Conservation (phyloP, 2,888 invertebrate species). For the Stegophylla sp. region DNA sequence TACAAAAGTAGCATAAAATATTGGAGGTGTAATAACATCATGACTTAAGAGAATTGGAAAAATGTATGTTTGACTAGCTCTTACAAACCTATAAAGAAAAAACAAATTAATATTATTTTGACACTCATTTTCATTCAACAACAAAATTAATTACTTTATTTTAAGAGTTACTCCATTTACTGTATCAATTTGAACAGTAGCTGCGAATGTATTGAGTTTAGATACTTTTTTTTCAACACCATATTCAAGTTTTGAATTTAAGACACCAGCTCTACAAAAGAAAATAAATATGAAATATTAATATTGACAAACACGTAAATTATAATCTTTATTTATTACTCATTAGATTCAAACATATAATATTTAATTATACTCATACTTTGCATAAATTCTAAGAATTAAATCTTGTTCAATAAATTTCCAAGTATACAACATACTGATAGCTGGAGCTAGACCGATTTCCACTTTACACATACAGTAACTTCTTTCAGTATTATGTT, state of each 20-base stretch:
- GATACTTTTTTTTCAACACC: slow-evolving; percentile 93
- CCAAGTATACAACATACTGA: slow-evolving; percentile 80
- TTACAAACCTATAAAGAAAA: slow-evolving; percentile 72
- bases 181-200: slow-evolving; percentile 82
- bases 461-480: slow-evolving; percentile 55
- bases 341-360: no score
- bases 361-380: slow-evolving; percentile 69
- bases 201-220: slow-evolving; percentile 85
- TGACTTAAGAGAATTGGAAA: slow-evolving; percentile 91
- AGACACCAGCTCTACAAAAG: slow-evolving; percentile 77
- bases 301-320: no score
- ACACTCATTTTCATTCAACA: slow-evolving; percentile 28
- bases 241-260: slow-evolving; percentile 86
- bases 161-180: slow-evolving; percentile 88
- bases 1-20: slow-evolving; percentile 91
- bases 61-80: slow-evolving; percentile 85
- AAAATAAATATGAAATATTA: no score
- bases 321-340: background rate
- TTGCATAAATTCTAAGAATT: slow-evolving; percentile 78
- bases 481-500: slow-evolving; percentile 56
- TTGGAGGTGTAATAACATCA: slow-evolving; percentile 84
- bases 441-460: slow-evolving; percentile 72
- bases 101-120: background rate
- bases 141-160: slow-evolving; percentile 72
- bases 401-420: slow-evolving; percentile 82